These are phyloP conservation scores for Halcyon leucocephala DNA, from an alignment of 2,797 vertebrate genomes.

Conservation along the genomic window DNA sequence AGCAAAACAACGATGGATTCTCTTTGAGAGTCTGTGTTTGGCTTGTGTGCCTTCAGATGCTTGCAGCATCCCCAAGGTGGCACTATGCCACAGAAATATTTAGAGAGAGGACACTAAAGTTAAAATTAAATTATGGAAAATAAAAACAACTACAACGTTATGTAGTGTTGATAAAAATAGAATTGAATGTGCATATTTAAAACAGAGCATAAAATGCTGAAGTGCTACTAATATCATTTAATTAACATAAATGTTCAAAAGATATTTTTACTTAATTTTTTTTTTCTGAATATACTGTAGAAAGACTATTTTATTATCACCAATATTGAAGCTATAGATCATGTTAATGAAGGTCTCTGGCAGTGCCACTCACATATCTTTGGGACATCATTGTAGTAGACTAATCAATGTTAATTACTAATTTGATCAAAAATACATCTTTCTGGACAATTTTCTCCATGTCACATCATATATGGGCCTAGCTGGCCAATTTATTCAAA, in stretches of 20 bases:
- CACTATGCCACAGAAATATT: constrained; percentile 41
- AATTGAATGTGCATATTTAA: background rate
- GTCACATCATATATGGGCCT: background rate
- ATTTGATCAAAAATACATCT: background rate
- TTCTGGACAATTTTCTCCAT: background rate
- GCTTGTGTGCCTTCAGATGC: background rate
- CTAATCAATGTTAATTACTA: background rate
- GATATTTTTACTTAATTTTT: background rate
- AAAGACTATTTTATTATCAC: background rate
- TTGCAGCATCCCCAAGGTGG: constrained; percentile 56
- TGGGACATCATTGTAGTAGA: background rate
- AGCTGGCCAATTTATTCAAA: background rate
- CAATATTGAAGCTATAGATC: background rate
- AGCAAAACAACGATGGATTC: background rate
- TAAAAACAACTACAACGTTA: background rate
- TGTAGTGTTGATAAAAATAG: background rate
- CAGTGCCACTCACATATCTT: background rate
- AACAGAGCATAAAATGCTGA: background rate
- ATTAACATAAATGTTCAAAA: background rate
- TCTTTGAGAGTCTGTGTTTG: background rate
- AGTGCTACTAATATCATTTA: background rate
- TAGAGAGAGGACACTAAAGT: background rate
- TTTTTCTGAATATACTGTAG: background rate
- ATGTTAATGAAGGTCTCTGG: background rate
- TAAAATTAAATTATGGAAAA: background rate